Conservation (phyloP, 1,140 invertebrate species). For the Drosophila prosaltans region DNA sequence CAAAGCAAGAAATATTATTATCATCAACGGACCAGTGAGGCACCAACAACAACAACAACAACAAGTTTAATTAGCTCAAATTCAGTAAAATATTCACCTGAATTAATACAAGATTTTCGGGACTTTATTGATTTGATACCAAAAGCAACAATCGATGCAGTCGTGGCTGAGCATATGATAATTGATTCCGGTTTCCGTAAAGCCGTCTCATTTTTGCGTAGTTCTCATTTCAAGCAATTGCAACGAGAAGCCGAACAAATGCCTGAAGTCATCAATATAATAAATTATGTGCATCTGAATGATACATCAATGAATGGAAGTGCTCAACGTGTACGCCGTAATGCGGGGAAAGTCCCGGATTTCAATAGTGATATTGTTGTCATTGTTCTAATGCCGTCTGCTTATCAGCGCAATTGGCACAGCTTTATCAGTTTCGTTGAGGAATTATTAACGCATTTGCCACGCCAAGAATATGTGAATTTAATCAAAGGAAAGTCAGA, state of each 20-base stretch:
- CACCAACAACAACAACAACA: neutral
- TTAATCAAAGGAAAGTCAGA: slow-evolving; percentile 65
- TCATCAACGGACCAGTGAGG: neutral
- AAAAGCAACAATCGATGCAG: slow-evolving; percentile 48
- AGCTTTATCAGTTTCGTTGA: slow-evolving; percentile 63
- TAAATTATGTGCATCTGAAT: slow-evolving; percentile 71
- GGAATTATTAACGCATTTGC: slow-evolving; percentile 61
- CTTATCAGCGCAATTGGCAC: neutral
- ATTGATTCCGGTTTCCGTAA: slow-evolving; percentile 69
- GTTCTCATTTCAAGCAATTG: slow-evolving; percentile 59
- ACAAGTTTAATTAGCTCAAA: neutral
- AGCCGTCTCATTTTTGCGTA: slow-evolving; percentile 60
- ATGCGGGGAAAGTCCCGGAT: neutral
- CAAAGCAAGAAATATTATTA: slow-evolving; percentile 3
- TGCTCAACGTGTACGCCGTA: neutral
- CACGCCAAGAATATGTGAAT: slow-evolving; percentile 56
- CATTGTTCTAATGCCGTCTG: slow-evolving; percentile 38
- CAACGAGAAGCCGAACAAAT: slow-evolving; percentile 47
- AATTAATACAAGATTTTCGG: slow-evolving; percentile 60
- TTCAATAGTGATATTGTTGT: slow-evolving; percentile 27
- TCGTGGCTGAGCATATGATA: slow-evolving; percentile 70
- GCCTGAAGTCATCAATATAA: slow-evolving; percentile 67
- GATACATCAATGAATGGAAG: slow-evolving; percentile 24
- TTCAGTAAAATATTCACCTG: slow-evolving; percentile 57
- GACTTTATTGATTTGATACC: slow-evolving; percentile 69